Evolutionary conservation across 2,797 vertebrate species (phyloP), one percentile per base, ranked within the genome.

Genomic region (Rallus crepitans): DNA sequence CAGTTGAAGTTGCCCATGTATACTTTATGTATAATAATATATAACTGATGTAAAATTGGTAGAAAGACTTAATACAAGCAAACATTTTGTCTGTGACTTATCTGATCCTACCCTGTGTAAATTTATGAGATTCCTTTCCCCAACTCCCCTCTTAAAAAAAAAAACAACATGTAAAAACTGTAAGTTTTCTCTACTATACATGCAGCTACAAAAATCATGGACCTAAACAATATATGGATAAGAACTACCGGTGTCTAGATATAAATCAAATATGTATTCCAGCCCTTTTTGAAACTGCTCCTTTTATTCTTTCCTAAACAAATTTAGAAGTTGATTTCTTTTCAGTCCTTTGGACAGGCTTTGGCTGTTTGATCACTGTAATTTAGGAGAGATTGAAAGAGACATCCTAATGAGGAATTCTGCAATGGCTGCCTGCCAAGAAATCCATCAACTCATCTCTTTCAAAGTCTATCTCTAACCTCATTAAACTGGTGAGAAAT

Each of bases 401-500:
- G 87, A 89, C 24, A 84, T 56, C 50, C 42, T 95, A 95, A 91
- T 84, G 78, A 96, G 65, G 69, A 96, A 89, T 90, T 95, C 48
- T 75, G 7, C 77, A 70, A 60, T 47, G 79, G 90, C 84, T 91
- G 47, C 77, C 95, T 80, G 86, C 92, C 95, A 94, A 77, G 92
- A 93, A 94, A 94, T 96, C 94, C 93, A 88, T 93, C 77, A n/a
- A 92, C 80, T 55, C 60, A 40, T 89, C 76, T 96, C 87, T 91
- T 83, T 87, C 75, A 65, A 79, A 94, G 77, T 87, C 87, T 78
- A 79, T 93, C 88, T 45, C 40, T 82, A 91, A 94, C 84, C 63
- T 97, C 95, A 94, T 97, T 97, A 97, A 93, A 79, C 15, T 4
- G 56, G 56, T 63, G 87, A 94, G 80, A 92, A 95, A 91, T 83